A percentile compares a stretch with the other conserved stretches of the same genome.
Evolutionary conservation across 2,888 invertebrate genomes (phyloP).

Genomic region (Dolichopus griseipennis): DNA sequence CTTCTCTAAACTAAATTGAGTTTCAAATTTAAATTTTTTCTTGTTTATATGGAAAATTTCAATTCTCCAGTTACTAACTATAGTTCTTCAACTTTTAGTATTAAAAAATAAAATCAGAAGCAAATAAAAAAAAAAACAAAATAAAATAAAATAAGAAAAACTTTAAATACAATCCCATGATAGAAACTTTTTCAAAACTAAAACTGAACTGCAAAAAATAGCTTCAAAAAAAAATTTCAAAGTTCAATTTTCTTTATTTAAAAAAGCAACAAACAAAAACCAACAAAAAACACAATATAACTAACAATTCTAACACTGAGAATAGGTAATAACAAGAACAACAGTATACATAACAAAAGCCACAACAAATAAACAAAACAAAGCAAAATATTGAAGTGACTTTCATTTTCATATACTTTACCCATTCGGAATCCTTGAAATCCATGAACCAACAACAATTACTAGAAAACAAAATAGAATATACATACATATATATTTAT

Average conservation of each 20-base stretch:
- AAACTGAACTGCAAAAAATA: not conserved
- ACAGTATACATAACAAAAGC: too few relatives aligned
- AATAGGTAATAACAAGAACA: not conserved
- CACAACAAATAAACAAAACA: not conserved
- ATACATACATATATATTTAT: not conserved
- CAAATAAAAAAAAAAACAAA: not conserved
- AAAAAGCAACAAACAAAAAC: too few relatives aligned
- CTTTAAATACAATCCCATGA: not conserved
- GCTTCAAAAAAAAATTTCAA: not conserved
- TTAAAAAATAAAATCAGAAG: not conserved
- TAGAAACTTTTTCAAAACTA: not conserved
- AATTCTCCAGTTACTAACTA: not conserved
- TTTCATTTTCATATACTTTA: not conserved
- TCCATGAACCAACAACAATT: not conserved
- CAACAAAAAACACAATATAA: not conserved
- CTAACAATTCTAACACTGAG: too few relatives aligned
- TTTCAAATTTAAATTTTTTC: too few relatives aligned
- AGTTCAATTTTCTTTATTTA: not conserved
- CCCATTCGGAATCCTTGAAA: not conserved
- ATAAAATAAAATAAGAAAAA: not conserved
- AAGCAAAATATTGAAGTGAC: not conserved
- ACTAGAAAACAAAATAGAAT: not conserved
- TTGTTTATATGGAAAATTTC: too few relatives aligned
- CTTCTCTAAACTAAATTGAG: too few relatives aligned
- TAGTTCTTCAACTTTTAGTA: not conserved